A percentile compares a stretch with the other conserved stretches of the same genome.
Conservation (phyloP, 2,888 invertebrate genomes). For the Stenodera caucasica region DNA sequence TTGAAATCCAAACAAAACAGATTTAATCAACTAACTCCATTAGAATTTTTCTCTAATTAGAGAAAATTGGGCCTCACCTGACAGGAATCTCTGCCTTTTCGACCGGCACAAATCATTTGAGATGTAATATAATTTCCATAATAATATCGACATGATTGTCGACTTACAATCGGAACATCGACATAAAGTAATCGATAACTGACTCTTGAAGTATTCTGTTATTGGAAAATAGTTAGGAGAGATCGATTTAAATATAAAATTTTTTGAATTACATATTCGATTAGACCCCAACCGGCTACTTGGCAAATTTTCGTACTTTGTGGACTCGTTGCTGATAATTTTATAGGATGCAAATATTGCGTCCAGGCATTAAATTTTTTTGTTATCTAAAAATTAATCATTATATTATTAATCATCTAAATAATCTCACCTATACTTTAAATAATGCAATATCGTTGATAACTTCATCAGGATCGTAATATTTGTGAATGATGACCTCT, state of each 20-base stretch:
- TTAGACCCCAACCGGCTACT: constrained; percentile 9
- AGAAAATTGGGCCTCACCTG: too few relatives aligned
- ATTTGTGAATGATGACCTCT: constrained; percentile 13
- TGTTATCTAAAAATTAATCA: background rate
- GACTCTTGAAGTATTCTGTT: constrained; percentile 15
- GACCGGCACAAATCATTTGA: constrained; percentile 23
- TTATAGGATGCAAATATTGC: background rate
- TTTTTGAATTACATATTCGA: background rate
- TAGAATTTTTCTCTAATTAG: too few relatives aligned
- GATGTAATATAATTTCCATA: constrained; percentile 7
- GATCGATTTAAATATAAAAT: background rate
- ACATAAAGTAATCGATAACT: constrained; percentile 13
- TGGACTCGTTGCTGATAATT: background rate
- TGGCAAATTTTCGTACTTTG: background rate
- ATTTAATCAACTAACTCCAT: background rate
- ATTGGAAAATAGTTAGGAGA: constrained; percentile 1
- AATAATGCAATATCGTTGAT: constrained; percentile 28
- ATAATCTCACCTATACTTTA: constrained; percentile 11
- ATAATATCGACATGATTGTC: background rate
- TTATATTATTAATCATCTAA: background rate
- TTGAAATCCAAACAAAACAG: constrained; percentile 21
- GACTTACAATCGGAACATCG: constrained; percentile 8
- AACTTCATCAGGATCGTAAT: constrained; percentile 10
- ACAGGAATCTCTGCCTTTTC: constrained; percentile 19
- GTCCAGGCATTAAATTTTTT: background rate